These are phyloP conservation scores for Danio rerio DNA, from an alignment of 2,113 vertebrate genomes.

Conservation along the genomic window DNA sequence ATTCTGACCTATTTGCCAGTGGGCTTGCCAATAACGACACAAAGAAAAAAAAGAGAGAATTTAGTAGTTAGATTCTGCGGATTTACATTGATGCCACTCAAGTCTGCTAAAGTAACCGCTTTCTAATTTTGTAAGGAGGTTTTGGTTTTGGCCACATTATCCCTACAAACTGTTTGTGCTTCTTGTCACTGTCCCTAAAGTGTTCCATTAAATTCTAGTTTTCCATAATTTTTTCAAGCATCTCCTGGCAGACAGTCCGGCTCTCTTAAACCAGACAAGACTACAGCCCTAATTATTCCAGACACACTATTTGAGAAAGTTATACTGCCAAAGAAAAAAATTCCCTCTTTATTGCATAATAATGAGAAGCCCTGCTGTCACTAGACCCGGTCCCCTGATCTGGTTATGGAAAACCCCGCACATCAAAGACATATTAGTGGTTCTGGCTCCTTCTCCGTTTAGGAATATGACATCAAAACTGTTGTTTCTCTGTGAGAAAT, in stretches of 20 bases:
- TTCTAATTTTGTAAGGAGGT: slow-evolving; percentile 23
- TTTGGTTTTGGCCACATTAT: slow-evolving; percentile 34
- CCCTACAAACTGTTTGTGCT: slow-evolving; percentile 17
- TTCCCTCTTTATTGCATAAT: slow-evolving; percentile 69
- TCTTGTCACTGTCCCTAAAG: slow-evolving; percentile 35
- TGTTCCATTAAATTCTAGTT: slow-evolving; percentile 23
- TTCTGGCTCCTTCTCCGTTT: slow-evolving; percentile 5
- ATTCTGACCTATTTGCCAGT: slow-evolving; percentile 58
- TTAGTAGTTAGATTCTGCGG: not conserved
- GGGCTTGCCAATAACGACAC: slow-evolving; percentile 47
- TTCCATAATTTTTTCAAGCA: not conserved
- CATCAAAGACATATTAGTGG: slow-evolving; percentile 12
- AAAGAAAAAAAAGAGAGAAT: not conserved
- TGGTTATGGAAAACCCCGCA: slow-evolving; percentile 31
- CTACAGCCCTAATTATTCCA: slow-evolving; percentile 63
- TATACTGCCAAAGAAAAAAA: slow-evolving; percentile 62
- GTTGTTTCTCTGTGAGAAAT: slow-evolving; percentile 29
- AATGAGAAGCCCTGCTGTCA: slow-evolving; percentile 62
- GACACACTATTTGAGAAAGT: slow-evolving; percentile 68
- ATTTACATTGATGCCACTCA: slow-evolving; percentile 11
- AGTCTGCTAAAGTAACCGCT: not conserved
- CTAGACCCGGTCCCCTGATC: slow-evolving; percentile 45
- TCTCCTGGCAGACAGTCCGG: slow-evolving; percentile 22
- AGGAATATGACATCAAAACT: slow-evolving; percentile 25
- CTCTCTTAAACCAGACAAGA: slow-evolving; percentile 59